Evolutionary conservation across 2,113 vertebrate species (phyloP), one percentile per base, ranked within the genome.

Genomic region (Saimiri boliviensis): DNA sequence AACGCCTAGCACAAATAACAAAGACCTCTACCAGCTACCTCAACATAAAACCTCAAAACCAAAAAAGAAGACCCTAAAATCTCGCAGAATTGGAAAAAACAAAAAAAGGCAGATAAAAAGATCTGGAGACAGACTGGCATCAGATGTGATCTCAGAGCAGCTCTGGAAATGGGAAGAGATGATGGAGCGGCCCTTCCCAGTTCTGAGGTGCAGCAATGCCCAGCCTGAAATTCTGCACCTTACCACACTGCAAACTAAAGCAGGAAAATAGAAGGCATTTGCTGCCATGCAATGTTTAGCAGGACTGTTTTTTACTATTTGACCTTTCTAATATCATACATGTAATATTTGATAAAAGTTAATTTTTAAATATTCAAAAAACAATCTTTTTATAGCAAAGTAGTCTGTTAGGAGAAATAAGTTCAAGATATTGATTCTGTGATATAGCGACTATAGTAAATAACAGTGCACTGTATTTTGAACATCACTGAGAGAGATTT

Each of bases 121-220:
- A 19, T 47, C 40, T 23, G 45, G 25, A 66, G 35, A 52, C 35
- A 66, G 79, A 30, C 5, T 5, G 9, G 12, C 49, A 19, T 58
- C 35, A 5, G 19, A 47, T 8, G 40, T 56, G 54, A 56, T 84
- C 70, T 68, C 40, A 25, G 6, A 37, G 76, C 74, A 47, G 3
- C 40, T 23, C 58, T 13, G 47, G 23, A 32, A 35, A 2, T 73
- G 0, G 2, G 40, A 58, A 71, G 42, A 58, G 35, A 58, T 10
- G 6, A 5, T 0, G 7, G 60, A 47, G 74, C 0, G 1, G 56
- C 37, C 20, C 60, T 2, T 37, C 32, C 3, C 30, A 2, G 7
- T 20, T 3, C 58, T 25, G 1, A 32, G 84, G 7, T 1, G 2
- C 17, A 86, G 52, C 19, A 6, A 52, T 1, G 0, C 19, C 37